Conservation (phyloP, 35 echinoderm and acorn worm species). For the Ptychodera flava region DNA sequence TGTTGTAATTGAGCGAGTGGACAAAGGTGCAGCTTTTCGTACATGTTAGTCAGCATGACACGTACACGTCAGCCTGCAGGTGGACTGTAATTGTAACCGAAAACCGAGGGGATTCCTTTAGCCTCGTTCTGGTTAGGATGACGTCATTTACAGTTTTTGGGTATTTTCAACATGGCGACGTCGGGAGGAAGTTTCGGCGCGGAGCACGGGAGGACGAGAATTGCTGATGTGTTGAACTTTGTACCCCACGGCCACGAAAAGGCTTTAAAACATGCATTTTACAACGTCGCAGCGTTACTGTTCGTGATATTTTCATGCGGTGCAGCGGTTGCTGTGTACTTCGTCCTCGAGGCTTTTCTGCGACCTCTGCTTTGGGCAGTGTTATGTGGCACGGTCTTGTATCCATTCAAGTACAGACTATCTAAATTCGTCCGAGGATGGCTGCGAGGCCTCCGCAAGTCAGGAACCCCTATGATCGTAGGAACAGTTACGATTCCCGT, state of each 20-base stretch:
- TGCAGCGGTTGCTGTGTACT: constrained; percentile 63
- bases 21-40: no score
- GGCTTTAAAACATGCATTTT: constrained; percentile 58
- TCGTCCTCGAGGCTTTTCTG: constrained; percentile 60
- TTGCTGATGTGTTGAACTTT: constrained; percentile 61
- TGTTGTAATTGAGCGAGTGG: no score
- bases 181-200: no score
- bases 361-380: constrained; percentile 62
- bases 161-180: constrained; percentile 11
- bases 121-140: constrained; percentile 9
- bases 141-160: neutral
- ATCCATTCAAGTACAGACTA: constrained; percentile 74
- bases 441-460: constrained; percentile 69
- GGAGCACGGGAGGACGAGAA: neutral
- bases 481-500: constrained; percentile 61
- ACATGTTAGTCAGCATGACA: no score
- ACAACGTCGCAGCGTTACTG: constrained; percentile 45
- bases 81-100: no score
- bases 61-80: no score
- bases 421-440: constrained; percentile 52
- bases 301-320: constrained; percentile 32
- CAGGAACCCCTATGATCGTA: constrained; percentile 58
- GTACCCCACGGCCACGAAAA: constrained; percentile 71
- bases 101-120: neutral
- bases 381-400: constrained; percentile 54